Base-by-base conservation (phyloP, 2,888 invertebrate species). In the Phengaris alcon region DNA sequence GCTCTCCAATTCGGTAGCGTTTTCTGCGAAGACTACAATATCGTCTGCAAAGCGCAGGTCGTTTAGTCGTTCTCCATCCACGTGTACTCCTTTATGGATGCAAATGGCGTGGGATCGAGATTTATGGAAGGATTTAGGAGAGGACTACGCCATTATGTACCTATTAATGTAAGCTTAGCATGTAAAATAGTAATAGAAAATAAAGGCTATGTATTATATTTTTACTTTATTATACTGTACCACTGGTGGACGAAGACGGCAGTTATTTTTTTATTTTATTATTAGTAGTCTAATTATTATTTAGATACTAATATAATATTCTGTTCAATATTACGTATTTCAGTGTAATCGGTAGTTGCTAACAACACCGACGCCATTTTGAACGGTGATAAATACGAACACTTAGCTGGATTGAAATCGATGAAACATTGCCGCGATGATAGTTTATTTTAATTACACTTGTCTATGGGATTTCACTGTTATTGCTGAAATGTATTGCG, bases 351-450 rank as follows among this genome's bases (percentile, higher is more conserved):
- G 64, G 15, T 6, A 44, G 64, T 6, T 10, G 9, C 35, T 64
- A 3, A 15, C 22, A 59, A 44, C 64, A 44, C 35, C 64, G 64
- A 12, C 64, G 64, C 64, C 64, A 64, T 64, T 64, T 64, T 64
- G 64, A 35, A 12, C 64, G 86, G 86, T 85, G 85, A 89, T 90
- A 90, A 88, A 90, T 87, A 88, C 86, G 82, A 83, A 83, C 90
- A 89, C 89, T 91, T 89, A 87, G 84, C 82, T 80, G 84, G 88
- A 91, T 91, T 90, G 89, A 88, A 91, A 87, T 83, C 84, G 84
- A 82, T 84, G 82, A 81, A 83, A 82, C 84, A 77, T 79, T 77
- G 78, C 77, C 74, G 76, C 76, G 74, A 75, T 75, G 75, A 74
- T 76, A 77, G 76, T 80, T 79, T 78, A 80, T 79, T 79, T 80